Evolutionary conservation across 2,888 invertebrate genomes (phyloP).

Genomic region (Limnephilus marmoratus): DNA sequence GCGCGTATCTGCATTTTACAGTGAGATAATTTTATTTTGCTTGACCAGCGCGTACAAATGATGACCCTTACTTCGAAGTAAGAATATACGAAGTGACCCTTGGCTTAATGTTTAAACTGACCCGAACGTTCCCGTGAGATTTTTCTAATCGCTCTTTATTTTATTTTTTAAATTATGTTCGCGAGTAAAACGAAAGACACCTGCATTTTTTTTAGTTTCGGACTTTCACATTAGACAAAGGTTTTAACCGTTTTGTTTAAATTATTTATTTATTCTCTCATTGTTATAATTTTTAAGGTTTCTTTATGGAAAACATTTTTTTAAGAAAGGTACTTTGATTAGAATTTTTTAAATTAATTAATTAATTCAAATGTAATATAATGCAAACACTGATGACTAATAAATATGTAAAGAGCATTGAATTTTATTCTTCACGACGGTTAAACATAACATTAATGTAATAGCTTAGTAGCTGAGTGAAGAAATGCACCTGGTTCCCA

Average conservation of each 20-base stretch:
- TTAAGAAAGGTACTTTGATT: background rate
- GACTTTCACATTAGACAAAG: background rate
- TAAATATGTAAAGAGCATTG: background rate
- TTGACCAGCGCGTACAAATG: conserved; percentile 52
- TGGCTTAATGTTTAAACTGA: conserved; percentile 1
- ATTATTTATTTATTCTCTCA: background rate
- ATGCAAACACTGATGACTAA: too few species aligned
- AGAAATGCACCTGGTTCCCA: too few species aligned
- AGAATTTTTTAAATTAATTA: background rate
- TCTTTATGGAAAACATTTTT: background rate
- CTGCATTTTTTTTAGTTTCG: background rate
- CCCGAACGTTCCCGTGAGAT: conserved; percentile 47
- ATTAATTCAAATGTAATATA: background rate
- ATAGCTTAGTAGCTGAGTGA: background rate
- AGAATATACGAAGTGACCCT: background rate
- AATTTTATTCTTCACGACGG: background rate
- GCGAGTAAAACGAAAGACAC: background rate
- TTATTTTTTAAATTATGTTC: conserved; percentile 22
- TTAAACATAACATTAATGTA: background rate
- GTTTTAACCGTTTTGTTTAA: background rate
- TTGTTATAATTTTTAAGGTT: background rate
- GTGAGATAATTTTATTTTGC: conserved; percentile 29
- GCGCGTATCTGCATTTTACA: conserved; percentile 48
- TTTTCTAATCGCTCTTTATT: conserved; percentile 2
- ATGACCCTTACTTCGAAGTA: background rate